Evolutionary conservation across 2,888 invertebrate species (phyloP), one percentile per base, ranked within the genome.

Genomic region (Balanococcus diminutus): DNA sequence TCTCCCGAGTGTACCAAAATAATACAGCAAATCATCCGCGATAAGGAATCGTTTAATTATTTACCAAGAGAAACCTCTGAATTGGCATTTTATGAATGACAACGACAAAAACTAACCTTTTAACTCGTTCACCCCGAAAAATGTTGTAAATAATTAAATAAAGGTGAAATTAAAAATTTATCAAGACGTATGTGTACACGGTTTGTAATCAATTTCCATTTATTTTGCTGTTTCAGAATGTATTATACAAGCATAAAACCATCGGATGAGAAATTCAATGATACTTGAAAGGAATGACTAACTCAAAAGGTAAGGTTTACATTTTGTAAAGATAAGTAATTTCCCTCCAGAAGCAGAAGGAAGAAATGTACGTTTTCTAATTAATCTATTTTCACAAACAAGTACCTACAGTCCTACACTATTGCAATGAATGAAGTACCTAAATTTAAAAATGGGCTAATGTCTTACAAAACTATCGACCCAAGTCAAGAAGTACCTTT

Each of bases 271-370:
- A 75, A 85, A 42, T 51, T 79, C 85, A 75, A 25, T 46, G 75
- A 32, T 39, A 79, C 79, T 85, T 51, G 85, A 79, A 85, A 75
- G 85, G 72, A 39, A 85, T 85, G 85, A 85, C 32, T 85, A 85
- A 85, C 42, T 85, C 85, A 85, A 85, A 31, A 46, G 72, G 85
- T 85, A 67, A 75, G 79, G 46, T 61, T 14, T 72, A 2, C 42
- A 19, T 79, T 16, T 72, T 25, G 1, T 79, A 2, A 9, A 32
- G 36, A 79, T 79, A 36, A 36, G 67, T 67, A 67, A 61, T 61
- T 67, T 67, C 28, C 14, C 11, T 5, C 3, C 4, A n/a, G 36
- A 36, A 36, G 46, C 14, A n/a, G 46, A 46, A 16, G 25, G 22
- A 61, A 9, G 67, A 67, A 67, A 67, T 28, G n/a, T 16, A 11